phyloP scores from a whole-genome alignment of 2,797 vertebrate genomes.

The Syngnathus acus region DNA sequence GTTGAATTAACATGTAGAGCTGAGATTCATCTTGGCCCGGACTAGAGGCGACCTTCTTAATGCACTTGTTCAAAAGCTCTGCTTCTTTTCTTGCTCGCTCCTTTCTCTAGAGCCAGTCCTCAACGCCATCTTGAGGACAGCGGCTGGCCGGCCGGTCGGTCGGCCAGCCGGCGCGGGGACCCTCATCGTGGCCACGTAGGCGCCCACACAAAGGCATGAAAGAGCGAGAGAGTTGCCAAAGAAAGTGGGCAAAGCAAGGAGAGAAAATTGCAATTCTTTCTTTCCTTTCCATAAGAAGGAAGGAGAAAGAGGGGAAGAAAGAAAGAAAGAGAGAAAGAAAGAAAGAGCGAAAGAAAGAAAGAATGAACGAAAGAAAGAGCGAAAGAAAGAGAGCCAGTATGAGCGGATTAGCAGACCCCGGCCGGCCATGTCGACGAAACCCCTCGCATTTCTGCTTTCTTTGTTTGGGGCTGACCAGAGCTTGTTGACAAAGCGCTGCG shows the following conservation, averaged over 20 bases:
- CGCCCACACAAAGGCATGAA: slow-evolving; percentile 64
- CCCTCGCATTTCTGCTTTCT: slow-evolving; percentile 79
- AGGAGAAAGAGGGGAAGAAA: slow-evolving; percentile 63
- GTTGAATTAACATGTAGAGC: slow-evolving; percentile 48
- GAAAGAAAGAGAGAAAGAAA: slow-evolving; percentile 69
- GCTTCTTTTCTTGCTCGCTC: slow-evolving; percentile 45
- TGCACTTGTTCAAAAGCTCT: slow-evolving; percentile 43
- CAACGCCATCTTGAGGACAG: slow-evolving; percentile 24
- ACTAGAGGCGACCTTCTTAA: slow-evolving; percentile 36
- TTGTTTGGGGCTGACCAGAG: slow-evolving; percentile 86
- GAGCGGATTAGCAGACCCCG: slow-evolving; percentile 83
- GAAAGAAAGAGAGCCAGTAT: slow-evolving; percentile 74
- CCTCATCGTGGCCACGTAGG: slow-evolving; percentile 68
- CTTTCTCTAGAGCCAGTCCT: slow-evolving; percentile 45
- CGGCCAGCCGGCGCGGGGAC: slow-evolving; percentile 50
- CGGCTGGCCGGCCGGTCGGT: neutral
- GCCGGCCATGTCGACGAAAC: slow-evolving; percentile 82
- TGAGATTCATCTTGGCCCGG: slow-evolving; percentile 43
- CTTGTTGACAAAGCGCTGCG: slow-evolving; percentile 87
- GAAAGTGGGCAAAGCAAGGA: slow-evolving; percentile 50
- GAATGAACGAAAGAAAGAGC: slow-evolving; percentile 66
- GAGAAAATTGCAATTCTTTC: slow-evolving; percentile 76
- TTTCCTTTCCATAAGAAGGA: slow-evolving; percentile 66
- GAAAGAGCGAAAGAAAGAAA: slow-evolving; percentile 47
- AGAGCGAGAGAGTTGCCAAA: slow-evolving; percentile 56